Percentiles rank a stretch among this genome's conserved stretches.
Evolutionary conservation across 2,113 vertebrate species (phyloP).

Genomic region (Hemichromis elongatus): DNA sequence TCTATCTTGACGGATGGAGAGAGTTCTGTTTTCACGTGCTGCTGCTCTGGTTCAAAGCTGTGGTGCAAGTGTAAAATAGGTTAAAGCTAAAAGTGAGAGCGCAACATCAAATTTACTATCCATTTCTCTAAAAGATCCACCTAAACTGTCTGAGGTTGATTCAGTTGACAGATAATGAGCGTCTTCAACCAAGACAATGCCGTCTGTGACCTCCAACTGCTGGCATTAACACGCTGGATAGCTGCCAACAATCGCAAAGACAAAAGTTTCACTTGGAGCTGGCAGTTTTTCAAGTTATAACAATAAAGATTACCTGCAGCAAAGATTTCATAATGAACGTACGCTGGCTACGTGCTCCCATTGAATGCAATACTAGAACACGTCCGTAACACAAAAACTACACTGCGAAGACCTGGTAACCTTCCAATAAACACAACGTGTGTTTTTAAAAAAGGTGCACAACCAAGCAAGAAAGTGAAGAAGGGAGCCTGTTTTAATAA

Average conservation of each 20-base stretch:
- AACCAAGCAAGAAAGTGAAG: neutral
- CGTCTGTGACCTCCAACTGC: neutral
- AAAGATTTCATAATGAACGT: neutral
- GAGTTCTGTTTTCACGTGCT: too few species aligned
- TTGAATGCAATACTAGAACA: too few species aligned
- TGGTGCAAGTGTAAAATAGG: neutral
- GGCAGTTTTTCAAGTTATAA: neutral
- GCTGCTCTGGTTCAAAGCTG: neutral
- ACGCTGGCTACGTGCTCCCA: too few species aligned
- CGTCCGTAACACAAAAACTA: neutral
- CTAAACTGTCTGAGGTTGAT: neutral
- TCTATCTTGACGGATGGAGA: neutral
- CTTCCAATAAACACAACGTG: neutral
- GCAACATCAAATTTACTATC: neutral
- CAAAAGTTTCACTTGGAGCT: neutral
- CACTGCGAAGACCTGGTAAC: neutral
- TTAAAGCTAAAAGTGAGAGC: neutral
- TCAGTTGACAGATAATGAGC: rapidly evolving
- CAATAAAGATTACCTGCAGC: neutral
- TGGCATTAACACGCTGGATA: neutral
- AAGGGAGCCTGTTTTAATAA: neutral
- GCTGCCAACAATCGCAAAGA: neutral
- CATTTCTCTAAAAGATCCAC: neutral
- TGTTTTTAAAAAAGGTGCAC: neutral
- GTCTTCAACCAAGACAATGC: neutral